These are phyloP conservation scores for Cacoxenus indagator DNA, from an alignment of 2,888 invertebrate species.

Conservation along the genomic window DNA sequence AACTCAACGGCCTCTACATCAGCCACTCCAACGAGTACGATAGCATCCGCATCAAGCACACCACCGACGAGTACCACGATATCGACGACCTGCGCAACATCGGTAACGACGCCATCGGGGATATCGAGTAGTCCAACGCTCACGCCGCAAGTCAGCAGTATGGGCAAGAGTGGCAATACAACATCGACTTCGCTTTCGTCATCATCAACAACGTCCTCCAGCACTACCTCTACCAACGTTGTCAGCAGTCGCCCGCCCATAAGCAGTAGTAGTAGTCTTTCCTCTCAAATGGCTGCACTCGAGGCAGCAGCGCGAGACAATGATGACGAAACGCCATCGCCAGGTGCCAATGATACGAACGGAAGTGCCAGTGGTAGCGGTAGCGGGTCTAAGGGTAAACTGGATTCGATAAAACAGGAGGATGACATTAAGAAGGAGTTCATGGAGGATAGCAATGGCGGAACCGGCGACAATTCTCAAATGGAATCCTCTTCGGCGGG, in stretches of 20 bases:
- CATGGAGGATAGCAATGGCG: conserved; percentile 73
- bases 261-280: conserved; percentile 72
- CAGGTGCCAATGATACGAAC: conserved; percentile 65
- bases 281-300: conserved; percentile 82
- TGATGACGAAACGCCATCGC: conserved; percentile 77
- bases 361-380: conserved; percentile 48
- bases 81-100: conserved; percentile 26
- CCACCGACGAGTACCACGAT: conserved; percentile 31
- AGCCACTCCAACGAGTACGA: conserved; percentile 58
- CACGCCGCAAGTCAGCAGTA: conserved; percentile 43
- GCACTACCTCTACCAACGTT: conserved; percentile 48
- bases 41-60: conserved; percentile 44
- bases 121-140: background rate
- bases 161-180: conserved; percentile 48
- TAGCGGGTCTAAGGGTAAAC: conserved; percentile 74
- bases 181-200: conserved; percentile 55
- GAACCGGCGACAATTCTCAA: conserved; percentile 68
- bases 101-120: conserved; percentile 18
- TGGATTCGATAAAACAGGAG: conserved; percentile 78
- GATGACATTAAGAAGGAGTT: conserved; percentile 78
- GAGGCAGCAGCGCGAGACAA: conserved; percentile 79
- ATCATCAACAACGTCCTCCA: conserved; percentile 51
- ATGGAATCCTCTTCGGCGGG: conserved; percentile 70
- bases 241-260: conserved; percentile 43
- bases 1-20: conserved; percentile 53